A percentile compares a stretch with the other conserved stretches of the same genome.
Conservation (phyloP, 2,113 vertebrate genomes). For the Bagarius yarrelli region DNA sequence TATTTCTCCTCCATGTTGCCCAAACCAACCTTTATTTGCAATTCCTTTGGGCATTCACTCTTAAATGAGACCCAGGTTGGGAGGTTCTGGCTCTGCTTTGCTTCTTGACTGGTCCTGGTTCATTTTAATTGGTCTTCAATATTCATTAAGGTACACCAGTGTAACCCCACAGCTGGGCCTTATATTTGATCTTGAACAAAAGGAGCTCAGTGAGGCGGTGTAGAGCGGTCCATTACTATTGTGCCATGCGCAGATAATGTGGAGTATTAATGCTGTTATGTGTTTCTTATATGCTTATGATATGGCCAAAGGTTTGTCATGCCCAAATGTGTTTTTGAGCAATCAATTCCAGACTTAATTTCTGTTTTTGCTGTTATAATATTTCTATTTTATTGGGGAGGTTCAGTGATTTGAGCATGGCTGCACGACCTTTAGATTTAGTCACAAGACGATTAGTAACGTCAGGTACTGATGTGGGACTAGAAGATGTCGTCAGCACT, state of each 20-base stretch:
- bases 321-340: background rate
- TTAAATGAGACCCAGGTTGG: background rate
- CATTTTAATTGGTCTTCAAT: constrained; percentile 7
- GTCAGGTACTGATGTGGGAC: background rate
- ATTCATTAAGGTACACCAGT: background rate
- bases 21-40: background rate
- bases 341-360: background rate
- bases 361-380: background rate
- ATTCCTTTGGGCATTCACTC: background rate
- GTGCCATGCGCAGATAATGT: background rate
- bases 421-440: background rate
- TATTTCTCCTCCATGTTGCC: background rate
- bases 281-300: background rate
- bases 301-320: background rate
- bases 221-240: background rate
- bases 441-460: background rate
- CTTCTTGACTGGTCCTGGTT: background rate
- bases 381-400: background rate
- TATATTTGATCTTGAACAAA: constrained; percentile 1
- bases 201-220: background rate
- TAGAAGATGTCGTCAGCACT: background rate
- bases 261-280: background rate
- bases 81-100: constrained; percentile 27
- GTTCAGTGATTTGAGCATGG: background rate
- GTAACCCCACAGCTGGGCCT: constrained; percentile 11